Evolutionary conservation across 2,113 vertebrate genomes (phyloP).

Genomic region (Ophthalmolycus amberensis): DNA sequence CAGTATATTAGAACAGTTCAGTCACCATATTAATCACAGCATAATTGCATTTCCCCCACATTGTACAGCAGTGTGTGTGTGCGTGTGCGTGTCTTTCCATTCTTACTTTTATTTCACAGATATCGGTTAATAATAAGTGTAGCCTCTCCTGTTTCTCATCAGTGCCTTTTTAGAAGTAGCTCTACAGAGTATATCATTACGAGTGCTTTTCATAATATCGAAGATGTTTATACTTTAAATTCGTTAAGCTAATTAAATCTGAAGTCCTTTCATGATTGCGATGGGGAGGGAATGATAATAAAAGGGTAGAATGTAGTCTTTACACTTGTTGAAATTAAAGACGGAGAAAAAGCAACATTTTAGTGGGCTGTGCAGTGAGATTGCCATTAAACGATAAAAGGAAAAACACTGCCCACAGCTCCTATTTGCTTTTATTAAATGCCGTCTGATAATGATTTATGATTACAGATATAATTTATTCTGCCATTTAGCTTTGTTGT

Average conservation of each 20-base stretch:
- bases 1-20: neutral
- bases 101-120: neutral
- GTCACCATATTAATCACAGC: neutral
- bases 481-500: constrained; percentile 27
- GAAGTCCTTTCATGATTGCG: neutral
- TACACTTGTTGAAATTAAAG: neutral
- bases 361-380: constrained; percentile 7
- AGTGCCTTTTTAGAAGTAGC: neutral
- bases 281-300: neutral
- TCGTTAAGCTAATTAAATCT: constrained; percentile 32
- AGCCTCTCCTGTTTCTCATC: neutral
- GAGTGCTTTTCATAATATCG: neutral
- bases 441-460: neutral
- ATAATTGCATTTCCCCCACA: neutral
- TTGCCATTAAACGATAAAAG: constrained; percentile 29
- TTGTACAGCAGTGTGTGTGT: neutral
- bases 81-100: neutral
- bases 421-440: constrained; percentile 21
- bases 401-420: neutral
- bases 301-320: neutral
- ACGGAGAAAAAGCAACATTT: constrained; percentile 6
- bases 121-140: neutral
- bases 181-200: neutral
- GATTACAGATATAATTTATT: constrained; percentile 15
- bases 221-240: neutral